Evolutionary conservation across 2,888 invertebrate genomes (phyloP).

Genomic region (Polia nebulosa): DNA sequence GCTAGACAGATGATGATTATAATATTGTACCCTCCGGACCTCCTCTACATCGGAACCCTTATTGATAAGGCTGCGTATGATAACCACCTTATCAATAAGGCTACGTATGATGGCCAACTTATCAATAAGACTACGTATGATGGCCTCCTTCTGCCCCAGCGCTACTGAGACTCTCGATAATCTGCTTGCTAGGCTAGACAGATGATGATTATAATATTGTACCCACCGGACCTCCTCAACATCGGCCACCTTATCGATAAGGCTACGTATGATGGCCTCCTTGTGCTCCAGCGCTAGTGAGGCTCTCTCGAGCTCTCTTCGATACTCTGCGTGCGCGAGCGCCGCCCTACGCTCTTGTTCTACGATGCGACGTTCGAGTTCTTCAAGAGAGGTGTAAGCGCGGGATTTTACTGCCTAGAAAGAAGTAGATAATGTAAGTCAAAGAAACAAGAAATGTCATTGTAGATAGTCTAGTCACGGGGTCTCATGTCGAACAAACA

Average conservation of each 20-base stretch:
- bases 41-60: too few relatives aligned
- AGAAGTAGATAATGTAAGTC: neutral
- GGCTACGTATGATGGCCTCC: slow-evolving; percentile 84
- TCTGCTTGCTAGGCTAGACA: too few relatives aligned
- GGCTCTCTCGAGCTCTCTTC: slow-evolving; percentile 82
- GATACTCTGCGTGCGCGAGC: slow-evolving; percentile 80
- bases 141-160: too few relatives aligned
- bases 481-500: too few relatives aligned
- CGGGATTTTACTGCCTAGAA: slow-evolving; percentile 86
- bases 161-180: too few relatives aligned
- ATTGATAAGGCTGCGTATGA: too few relatives aligned
- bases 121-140: too few relatives aligned
- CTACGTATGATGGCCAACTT: slow-evolving; percentile 88
- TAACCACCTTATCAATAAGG: too few relatives aligned
- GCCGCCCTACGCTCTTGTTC: slow-evolving; percentile 85
- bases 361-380: slow-evolving; percentile 87
- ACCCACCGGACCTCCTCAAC: slow-evolving; percentile 85
- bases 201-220: neutral
- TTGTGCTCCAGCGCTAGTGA: slow-evolving; percentile 82
- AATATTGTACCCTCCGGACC: too few relatives aligned
- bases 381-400: slow-evolving; percentile 86
- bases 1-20: too few relatives aligned
- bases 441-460: too few relatives aligned
- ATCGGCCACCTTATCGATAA: slow-evolving; percentile 88
- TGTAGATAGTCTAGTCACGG: too few relatives aligned